Percentiles rank a stretch among this genome's conserved stretches.
Conservation (phyloP, 2,113 vertebrate genomes). For the Nannospalax galili region DNA sequence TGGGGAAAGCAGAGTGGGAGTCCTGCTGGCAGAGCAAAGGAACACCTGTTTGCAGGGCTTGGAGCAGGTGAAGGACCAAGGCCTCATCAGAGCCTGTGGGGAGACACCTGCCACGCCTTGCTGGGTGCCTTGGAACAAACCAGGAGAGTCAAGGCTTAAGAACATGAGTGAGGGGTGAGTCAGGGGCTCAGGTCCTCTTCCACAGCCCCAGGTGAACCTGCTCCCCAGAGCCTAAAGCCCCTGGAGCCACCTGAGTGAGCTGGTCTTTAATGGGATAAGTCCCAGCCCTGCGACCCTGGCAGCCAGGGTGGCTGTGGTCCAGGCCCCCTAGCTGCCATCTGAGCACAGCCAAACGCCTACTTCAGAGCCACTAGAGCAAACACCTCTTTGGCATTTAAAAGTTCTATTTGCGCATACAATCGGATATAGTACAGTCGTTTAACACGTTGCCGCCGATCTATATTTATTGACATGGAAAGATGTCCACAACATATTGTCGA, state of each 20-base stretch:
- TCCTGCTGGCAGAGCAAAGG: neutral
- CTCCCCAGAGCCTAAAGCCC: neutral
- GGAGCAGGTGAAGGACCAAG: neutral
- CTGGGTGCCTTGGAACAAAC: neutral
- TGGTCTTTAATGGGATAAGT: neutral
- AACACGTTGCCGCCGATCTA: neutral
- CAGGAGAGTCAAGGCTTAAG: neutral
- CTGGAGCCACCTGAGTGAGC: neutral
- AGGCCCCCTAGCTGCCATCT: neutral
- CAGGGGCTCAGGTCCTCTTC: accelerated
- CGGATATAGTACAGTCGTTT: neutral
- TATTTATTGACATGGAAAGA: constrained; percentile 70
- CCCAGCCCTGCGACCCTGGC: accelerated
- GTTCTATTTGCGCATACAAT: neutral
- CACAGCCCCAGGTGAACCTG: accelerated
- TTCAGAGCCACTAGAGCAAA: accelerated
- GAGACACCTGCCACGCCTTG: neutral
- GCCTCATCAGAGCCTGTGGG: too few relatives aligned
- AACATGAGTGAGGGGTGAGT: too few relatives aligned
- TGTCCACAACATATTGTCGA: constrained; percentile 73
- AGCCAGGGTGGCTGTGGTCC: neutral
- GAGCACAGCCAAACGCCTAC: neutral
- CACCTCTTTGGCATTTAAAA: neutral
- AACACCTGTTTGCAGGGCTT: neutral
- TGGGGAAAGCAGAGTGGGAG: neutral